Conservation (phyloP, 1,140 invertebrate genomes). For the Drosophila gunungcola region DNA sequence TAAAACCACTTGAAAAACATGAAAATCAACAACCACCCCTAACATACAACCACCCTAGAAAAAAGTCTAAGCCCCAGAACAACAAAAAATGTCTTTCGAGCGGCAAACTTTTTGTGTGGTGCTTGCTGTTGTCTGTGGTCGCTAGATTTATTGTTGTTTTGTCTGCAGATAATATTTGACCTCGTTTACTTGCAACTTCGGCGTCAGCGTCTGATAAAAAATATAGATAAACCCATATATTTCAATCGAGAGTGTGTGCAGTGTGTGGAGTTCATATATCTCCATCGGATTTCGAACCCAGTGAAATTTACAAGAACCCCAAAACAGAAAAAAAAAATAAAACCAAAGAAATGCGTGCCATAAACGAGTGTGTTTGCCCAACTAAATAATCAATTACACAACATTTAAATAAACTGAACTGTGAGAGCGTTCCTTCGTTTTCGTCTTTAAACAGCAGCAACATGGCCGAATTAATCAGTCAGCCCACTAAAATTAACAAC, state of each 20-base stretch:
- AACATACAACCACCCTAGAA: conserved; percentile 22
- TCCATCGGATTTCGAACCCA: conserved; percentile 2
- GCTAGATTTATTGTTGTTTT: conserved; percentile 68
- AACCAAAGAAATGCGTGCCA: conserved; percentile 65
- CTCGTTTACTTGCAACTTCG: conserved; percentile 63
- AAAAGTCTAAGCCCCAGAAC: conserved; percentile 15
- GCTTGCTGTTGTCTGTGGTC: conserved; percentile 67
- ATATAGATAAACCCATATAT: conserved; percentile 36
- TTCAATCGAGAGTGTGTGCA: conserved; percentile 15
- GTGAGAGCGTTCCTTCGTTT: background rate
- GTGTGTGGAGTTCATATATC: conserved; percentile 22
- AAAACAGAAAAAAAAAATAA: conserved; percentile 10
- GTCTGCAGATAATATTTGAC: conserved; percentile 78
- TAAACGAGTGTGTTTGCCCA: conserved; percentile 44
- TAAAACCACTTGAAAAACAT: background rate
- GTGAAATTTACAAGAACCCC: conserved; percentile 22
- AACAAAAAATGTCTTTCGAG: conserved; percentile 26
- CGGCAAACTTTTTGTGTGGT: conserved; percentile 37
- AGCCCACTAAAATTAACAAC: conserved; percentile 80
- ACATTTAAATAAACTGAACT: conserved; percentile 10
- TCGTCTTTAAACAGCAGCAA: conserved; percentile 6
- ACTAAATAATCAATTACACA: conserved; percentile 33
- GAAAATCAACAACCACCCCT: conserved; percentile 11
- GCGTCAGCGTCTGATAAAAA: conserved; percentile 41
- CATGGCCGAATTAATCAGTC: conserved; percentile 80